Evolutionary conservation across 2,797 vertebrate genomes (phyloP).

Genomic region (Microtus californicus): DNA sequence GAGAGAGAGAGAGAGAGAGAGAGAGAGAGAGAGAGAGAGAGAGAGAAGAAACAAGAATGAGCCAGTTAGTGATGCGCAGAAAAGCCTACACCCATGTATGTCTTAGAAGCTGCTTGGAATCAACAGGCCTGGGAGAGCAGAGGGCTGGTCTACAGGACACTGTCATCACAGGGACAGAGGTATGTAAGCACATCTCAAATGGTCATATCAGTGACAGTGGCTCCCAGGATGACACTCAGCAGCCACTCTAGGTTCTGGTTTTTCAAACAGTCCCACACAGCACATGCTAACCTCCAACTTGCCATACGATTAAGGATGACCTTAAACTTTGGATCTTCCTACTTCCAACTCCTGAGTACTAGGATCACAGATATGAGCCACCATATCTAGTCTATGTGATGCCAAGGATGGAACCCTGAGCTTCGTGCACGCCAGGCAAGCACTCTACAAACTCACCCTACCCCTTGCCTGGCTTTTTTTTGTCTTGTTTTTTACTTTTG

Average conservation of each 20-base stretch:
- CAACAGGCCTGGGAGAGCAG: background rate
- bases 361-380: background rate
- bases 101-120: conserved; percentile 81
- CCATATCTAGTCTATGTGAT: background rate
- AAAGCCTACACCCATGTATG: conserved; percentile 74
- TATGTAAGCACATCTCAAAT: background rate
- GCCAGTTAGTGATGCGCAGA: conserved; percentile 79
- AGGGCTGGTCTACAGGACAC: background rate
- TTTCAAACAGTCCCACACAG: background rate
- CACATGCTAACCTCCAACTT: background rate
- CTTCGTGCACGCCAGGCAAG: background rate
- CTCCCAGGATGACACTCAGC: background rate
- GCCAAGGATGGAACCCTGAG: background rate
- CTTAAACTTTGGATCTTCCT: background rate
- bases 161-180: background rate
- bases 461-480: background rate
- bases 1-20: conserved; percentile 64
- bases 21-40: conserved; percentile 61
- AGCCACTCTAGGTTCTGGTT: background rate
- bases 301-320: background rate
- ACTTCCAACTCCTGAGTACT: background rate
- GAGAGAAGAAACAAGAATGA: conserved; percentile 75
- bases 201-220: background rate
- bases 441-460: background rate
- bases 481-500: background rate